phyloP scores from a whole-genome alignment of 1,140 invertebrate genomes.

The Pachyrhynchus sulphureomaculatus region DNA sequence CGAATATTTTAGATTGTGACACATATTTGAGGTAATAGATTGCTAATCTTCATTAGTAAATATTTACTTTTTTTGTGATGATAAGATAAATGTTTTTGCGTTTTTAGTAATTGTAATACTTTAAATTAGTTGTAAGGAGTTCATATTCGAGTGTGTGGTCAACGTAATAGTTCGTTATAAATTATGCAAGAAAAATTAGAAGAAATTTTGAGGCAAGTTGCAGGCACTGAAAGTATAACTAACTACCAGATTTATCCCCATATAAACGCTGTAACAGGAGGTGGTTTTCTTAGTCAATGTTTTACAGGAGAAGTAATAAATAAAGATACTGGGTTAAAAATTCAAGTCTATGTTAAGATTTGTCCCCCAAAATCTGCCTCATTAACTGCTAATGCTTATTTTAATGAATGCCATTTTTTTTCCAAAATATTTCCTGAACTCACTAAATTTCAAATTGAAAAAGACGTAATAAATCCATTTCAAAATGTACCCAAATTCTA shows the following conservation, averaged over 20 bases:
- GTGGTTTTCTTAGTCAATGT: conserved; percentile 16
- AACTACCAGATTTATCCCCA: conserved; percentile 9
- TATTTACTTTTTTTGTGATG: no score
- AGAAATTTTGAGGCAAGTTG: background rate
- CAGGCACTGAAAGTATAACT: background rate
- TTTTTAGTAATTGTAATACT: no score
- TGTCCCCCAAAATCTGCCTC: background rate
- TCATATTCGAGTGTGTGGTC: no score
- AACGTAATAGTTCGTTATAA: no score
- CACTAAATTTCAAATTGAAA: conserved; percentile 3
- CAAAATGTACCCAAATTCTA: conserved; percentile 48
- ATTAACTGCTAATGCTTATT: background rate
- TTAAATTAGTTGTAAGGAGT: no score
- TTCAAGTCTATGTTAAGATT: conserved; percentile 4
- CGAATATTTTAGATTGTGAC: no score
- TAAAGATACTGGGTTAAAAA: background rate
- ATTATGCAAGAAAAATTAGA: no score
- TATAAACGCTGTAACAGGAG: background rate
- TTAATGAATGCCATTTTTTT: conserved; percentile 2
- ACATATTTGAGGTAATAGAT: no score
- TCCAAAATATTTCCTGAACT: background rate
- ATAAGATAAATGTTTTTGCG: no score
- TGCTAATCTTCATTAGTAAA: no score
- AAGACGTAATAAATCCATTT: conserved; percentile 28
- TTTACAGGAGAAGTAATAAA: conserved; percentile 3